Evolutionary conservation across 2,113 vertebrate genomes (phyloP), one percentile per base, ranked within the genome.

Genomic region (Pelecanoides urinatrix): DNA sequence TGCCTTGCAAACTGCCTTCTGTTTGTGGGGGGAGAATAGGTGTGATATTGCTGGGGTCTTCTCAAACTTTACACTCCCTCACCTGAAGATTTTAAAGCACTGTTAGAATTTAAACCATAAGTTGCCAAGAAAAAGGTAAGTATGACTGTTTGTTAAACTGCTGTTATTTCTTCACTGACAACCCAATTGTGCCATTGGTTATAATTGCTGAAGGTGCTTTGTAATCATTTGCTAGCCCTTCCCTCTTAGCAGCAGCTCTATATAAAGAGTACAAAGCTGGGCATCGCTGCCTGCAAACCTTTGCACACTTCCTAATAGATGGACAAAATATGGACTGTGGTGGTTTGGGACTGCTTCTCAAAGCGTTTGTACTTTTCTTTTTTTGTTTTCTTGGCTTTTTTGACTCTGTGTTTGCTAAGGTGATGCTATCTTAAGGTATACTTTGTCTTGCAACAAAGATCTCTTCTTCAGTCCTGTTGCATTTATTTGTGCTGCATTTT

Each of bases 271-370:
- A 10, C 30, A 32, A 40, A 63, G 40, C 18, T 15, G 72, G 40
- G 23, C 40, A 23, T 44, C 4, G 1, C 8, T 50, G 32, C 26
- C 70, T 26, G 22, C 36, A 73, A 40, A 68, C 53, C 34, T 61
- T 10, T 44, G 15, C 40, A 2, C 8, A 0, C 25, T 47, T 53
- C 44, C 52, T 8, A 11, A n/a, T 11, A 32, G 27, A 18, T 19
- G 18, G n/a, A 30, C 34, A 66, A 63, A 56, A 10, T 21, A 10
- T 0, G 1, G 5, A 76, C 13, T 4, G 25, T 8, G 22, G 9
- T 47, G 55, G 29, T 49, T 81, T 42, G 29, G 23, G 42, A 21
- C 42, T 70, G n/a, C 50, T 62, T 74, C 30, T 77, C 25, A 23
- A 66, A 61, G 27, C 23, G 6, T 7, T 76, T 16, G 3, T 11